These are phyloP conservation scores for Steatocranus sp. DNA, from an alignment of 2,797 vertebrate genomes.

Conservation along the genomic window DNA sequence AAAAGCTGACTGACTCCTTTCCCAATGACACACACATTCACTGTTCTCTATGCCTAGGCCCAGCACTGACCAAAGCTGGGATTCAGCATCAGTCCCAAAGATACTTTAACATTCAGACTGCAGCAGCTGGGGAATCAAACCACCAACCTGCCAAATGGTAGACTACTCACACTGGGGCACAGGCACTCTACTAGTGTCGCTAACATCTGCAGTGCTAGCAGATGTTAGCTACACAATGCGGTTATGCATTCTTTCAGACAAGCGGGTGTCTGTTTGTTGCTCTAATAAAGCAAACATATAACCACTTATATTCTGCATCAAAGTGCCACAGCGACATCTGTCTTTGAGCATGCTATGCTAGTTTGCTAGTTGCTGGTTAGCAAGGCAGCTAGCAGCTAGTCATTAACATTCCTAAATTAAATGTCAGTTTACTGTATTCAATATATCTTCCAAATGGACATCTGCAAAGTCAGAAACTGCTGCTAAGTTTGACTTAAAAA, in stretches of 20 bases:
- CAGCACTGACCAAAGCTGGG: background rate
- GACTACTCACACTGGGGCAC: rapidly evolving
- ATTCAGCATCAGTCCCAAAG: background rate
- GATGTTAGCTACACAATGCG: background rate
- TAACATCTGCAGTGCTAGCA: background rate
- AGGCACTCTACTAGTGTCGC: background rate
- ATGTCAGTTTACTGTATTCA: background rate
- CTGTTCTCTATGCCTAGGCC: background rate
- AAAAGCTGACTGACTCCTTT: background rate
- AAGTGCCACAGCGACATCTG: background rate
- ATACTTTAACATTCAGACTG: background rate
- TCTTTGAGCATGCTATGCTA: background rate
- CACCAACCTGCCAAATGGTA: background rate
- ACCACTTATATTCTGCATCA: background rate
- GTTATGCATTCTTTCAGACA: background rate
- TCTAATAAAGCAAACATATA: background rate
- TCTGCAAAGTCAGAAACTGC: background rate
- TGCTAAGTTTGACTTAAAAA: background rate
- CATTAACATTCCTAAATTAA: background rate
- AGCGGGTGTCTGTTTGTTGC: background rate
- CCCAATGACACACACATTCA: background rate
- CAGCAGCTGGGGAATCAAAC: background rate
- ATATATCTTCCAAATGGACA: background rate
- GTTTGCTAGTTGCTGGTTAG: background rate
- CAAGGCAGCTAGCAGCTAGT: background rate